These are phyloP conservation scores for Noctua janthe DNA, from an alignment of 2,888 invertebrate species.

Conservation along the genomic window DNA sequence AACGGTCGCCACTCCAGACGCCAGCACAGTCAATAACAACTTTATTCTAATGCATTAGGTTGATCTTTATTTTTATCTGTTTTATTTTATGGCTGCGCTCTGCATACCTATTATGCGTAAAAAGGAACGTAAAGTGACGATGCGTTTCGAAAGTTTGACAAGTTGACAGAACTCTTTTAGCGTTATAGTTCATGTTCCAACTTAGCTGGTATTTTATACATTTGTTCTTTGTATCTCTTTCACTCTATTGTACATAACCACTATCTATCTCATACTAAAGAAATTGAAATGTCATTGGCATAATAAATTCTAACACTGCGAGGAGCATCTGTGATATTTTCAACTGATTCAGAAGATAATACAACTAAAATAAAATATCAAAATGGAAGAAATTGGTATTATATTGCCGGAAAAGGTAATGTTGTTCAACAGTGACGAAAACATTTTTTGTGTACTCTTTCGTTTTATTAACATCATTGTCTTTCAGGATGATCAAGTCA, in stretches of 20 bases:
- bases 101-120: background rate
- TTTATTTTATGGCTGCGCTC: no score
- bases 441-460: background rate
- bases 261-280: slow-evolving; percentile 22
- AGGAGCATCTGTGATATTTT: slow-evolving; percentile 27
- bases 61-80: no score
- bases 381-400: slow-evolving; percentile 96
- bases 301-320: slow-evolving; percentile 15
- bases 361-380: slow-evolving; percentile 49
- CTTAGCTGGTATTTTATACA: slow-evolving; percentile 8
- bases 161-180: background rate
- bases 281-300: slow-evolving; percentile 43
- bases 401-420: slow-evolving; percentile 95
- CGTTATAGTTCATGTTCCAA: slow-evolving; percentile 7
- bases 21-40: no score
- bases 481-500: slow-evolving; percentile 91
- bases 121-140: slow-evolving; percentile 72
- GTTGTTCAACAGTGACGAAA: background rate
- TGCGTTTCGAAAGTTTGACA: slow-evolving; percentile 72
- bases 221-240: slow-evolving; percentile 38
- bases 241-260: background rate
- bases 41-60: no score
- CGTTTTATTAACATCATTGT: slow-evolving; percentile 19
- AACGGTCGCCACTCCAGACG: no score
- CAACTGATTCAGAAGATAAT: slow-evolving; percentile 17